These are phyloP conservation scores for Noctua comes DNA, from an alignment of 2,888 invertebrate genomes.

Conservation along the genomic window DNA sequence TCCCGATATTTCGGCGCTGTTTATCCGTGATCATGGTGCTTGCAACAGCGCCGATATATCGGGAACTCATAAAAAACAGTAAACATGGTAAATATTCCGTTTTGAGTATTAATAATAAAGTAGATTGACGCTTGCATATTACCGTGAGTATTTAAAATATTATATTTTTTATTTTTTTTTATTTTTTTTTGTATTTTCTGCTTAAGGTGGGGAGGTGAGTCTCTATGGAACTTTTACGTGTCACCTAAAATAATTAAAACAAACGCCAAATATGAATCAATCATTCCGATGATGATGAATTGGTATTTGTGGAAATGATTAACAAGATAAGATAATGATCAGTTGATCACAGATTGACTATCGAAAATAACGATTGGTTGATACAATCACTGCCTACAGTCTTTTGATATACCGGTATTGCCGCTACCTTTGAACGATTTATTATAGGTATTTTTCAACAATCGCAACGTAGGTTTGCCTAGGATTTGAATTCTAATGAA, in stretches of 20 bases:
- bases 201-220: no score
- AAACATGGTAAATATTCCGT: no score
- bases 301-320: slow-evolving; percentile 29
- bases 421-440: slow-evolving; percentile 43
- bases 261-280: slow-evolving; percentile 5
- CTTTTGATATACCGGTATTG: slow-evolving; percentile 33
- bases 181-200: no score
- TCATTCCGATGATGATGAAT: slow-evolving; percentile 26
- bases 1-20: no score
- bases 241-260: background rate
- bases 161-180: no score
- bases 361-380: slow-evolving; percentile 25
- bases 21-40: no score
- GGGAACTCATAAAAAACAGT: no score
- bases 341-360: slow-evolving; percentile 41
- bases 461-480: background rate
- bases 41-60: no score
- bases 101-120: no score
- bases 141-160: no score
- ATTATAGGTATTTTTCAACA: slow-evolving; percentile 4
- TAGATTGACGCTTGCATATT: no score
- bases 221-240: background rate
- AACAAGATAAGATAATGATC: slow-evolving; percentile 39
- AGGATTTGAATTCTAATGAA: slow-evolving; percentile 15
- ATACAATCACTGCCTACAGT: slow-evolving; percentile 14